Evolutionary conservation across 2,797 vertebrate genomes (phyloP), one percentile per base, ranked within the genome.

Genomic region (Synaphobranchus kaupii): DNA sequence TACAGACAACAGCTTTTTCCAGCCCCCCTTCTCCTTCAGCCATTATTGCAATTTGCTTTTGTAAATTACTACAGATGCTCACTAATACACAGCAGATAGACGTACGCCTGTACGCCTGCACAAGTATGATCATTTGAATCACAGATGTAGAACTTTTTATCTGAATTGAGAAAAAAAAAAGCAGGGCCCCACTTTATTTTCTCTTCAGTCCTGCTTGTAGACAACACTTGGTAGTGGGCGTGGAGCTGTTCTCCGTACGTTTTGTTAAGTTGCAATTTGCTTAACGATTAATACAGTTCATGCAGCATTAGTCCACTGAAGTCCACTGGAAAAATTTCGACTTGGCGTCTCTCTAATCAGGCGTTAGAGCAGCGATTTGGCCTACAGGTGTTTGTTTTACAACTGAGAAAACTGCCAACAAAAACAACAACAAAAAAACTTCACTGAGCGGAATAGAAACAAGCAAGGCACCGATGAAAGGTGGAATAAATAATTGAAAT

Each of bases 401-500:
- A 31, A 73, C 28, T 66, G 34, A 7, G 31, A 73, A 31, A 73
- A 39, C 71, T 73, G 71, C 10, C 71, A 31, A 31, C 39, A 10
- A 4, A 73, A 73, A 73, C 10, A 73, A 17, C 34, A 39, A 73
- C 12, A 34, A 73, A 12, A 73, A 13, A 34, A 39, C 68, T 73
- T 31, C 8, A 13, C 31, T 71, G 5, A 13, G 71, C 13, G 31
- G 15, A 73, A 39, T 73, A 17, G 71, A 39, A 73, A 50, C 80
- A 82, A n/a, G 48, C 80, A 50, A 52, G 44, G 84, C 89, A 87
- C 89, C 22, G 89, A 92, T 93, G 90, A 92, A 85, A 89, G 90
- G 86, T 76, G 71, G 87, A 71, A 92, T 90, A 84, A 92, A 93
- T 93, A 90, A 92, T 92, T 88, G 90, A 93, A 90, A 93, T 84